Base-by-base conservation (phyloP, 2,113 vertebrate genomes). In the Ctenodactylus gundi region DNA sequence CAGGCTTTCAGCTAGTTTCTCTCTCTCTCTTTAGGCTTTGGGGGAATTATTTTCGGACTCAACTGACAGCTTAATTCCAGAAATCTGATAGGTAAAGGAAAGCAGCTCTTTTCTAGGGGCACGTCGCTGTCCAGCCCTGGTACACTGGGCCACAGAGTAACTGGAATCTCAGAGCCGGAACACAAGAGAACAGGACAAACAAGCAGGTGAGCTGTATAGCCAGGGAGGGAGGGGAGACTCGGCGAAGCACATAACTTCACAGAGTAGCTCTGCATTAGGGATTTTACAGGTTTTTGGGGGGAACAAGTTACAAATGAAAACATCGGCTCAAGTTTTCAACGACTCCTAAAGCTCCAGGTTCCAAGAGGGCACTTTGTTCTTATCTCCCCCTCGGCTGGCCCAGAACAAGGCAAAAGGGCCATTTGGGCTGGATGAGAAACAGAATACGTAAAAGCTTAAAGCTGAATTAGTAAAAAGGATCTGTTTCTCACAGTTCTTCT, bases 401-500 rank as follows among this genome's bases (percentile, higher is more conserved):
- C 60, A 29, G 57, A 14, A 53, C 67, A 58, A 64, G 41, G 34
- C 58, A n/a, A 12, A 18, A 34, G 3, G 13, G 27, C 31, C 14
- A 18, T 9, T 1, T 70, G 10, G 36, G 27, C 5, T 70, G 27
- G 10, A 80, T 46, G 21, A 44, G 81, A 83, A 83, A 27, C 31
- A 12, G 36, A 91, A 77, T 58, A 55, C 58, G 58, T n/a, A 57
- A 49, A 21, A 46, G 27, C 18, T 55, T n/a, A 73, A 73, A 36
- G 73, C 68, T 36, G 85, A 80, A 85, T 80, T 21, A 27, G 44
- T 72, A 81, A 31, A 67, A 85, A 93, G 84, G 27, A 67, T 12
- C 72, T 36, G 18, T n/a, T 11, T 60, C 29, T 57, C 76, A 78
- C 44, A 44, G n/a, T 64, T 86, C 81, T 82, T 85, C 68, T 36